These are phyloP conservation scores for Volucella zonaria DNA, from an alignment of 2,888 invertebrate genomes.

Conservation along the genomic window DNA sequence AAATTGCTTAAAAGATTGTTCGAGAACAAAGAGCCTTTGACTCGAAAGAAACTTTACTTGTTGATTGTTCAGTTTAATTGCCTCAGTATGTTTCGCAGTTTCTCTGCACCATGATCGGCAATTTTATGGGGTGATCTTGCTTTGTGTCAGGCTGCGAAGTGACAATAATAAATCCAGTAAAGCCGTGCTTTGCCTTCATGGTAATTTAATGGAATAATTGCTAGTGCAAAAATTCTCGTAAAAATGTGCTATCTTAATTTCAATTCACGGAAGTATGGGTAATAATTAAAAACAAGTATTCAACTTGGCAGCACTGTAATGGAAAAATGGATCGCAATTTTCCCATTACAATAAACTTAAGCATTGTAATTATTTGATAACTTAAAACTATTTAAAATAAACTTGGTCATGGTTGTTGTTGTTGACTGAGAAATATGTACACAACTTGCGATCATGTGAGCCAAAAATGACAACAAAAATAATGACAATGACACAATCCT, in stretches of 20 bases:
- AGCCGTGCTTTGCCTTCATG: conserved; percentile 30
- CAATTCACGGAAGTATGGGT: conserved; percentile 64
- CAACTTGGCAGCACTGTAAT: too few relatives aligned
- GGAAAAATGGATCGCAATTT: too few relatives aligned
- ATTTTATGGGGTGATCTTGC: conserved; percentile 20
- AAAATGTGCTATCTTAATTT: conserved; percentile 54
- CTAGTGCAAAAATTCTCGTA: conserved; percentile 2
- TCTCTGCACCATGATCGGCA: conserved; percentile 14
- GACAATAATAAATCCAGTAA: conserved; percentile 63
- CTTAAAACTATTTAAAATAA: too few relatives aligned
- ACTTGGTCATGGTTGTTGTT: too few relatives aligned
- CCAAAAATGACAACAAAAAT: too few relatives aligned
- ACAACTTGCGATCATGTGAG: too few relatives aligned
- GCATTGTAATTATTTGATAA: background rate
- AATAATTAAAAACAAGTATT: conserved; percentile 38
- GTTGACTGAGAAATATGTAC: too few relatives aligned
- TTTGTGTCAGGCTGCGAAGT: conserved; percentile 24
- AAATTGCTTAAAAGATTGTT: conserved; percentile 23
- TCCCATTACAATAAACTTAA: too few relatives aligned
- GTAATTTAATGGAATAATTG: conserved; percentile 22
- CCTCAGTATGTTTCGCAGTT: background rate
- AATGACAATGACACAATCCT: too few relatives aligned
- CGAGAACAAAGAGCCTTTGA: background rate
- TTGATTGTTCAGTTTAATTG: conserved; percentile 47
- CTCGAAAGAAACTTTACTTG: conserved; percentile 38